Evolutionary conservation across 2,113 vertebrate genomes (phyloP), one percentile per base, ranked within the genome.

Genomic region (Mustelus asterias): DNA sequence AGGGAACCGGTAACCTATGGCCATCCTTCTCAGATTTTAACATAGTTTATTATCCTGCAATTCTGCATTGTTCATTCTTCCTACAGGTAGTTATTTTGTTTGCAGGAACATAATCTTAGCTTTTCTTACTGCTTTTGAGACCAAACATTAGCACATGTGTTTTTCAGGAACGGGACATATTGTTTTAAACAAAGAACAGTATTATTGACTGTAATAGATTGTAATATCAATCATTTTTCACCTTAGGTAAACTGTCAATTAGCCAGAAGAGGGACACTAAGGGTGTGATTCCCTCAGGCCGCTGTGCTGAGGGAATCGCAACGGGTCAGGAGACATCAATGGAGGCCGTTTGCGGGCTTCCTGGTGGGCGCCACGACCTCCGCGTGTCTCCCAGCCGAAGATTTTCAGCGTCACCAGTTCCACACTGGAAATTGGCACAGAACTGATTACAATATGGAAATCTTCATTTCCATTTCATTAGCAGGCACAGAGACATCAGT

Each of bases 41-140:
- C 58, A 63, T n/a, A 18, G 89, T 14, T 92, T 92, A 92, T 92
- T 63, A 92, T 33, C 89, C 60, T 92, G 58, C 58, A 92, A 92
- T 11, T 92, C 33, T 33, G 60, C 29, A 65, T 92, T 92, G n/a
- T 8, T 65, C 89, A 65, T 63, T 92, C 33, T 14, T 20, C 89
- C 33, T 14, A 92, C 20, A 33, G 89, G 58, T 18, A 92, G 58
- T 65, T 92, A 92, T 65, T 20, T 65, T 92, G 88, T 54, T 90
- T 60, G 33, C 58, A 65, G 58, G 5, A 20, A 92, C 89, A 37
- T 92, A 92, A n/a, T 65, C 29, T 4, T 14, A 58, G 88, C 3
- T 58, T 63, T 60, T 63, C 54, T 90, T 33, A 65, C 89, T 92
- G 89, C 33, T 65, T 89, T 90, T 90, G 88, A 90, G 54, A 33